These are phyloP conservation scores for Erebia palarica DNA, from an alignment of 2,888 invertebrate species.

Conservation along the genomic window DNA sequence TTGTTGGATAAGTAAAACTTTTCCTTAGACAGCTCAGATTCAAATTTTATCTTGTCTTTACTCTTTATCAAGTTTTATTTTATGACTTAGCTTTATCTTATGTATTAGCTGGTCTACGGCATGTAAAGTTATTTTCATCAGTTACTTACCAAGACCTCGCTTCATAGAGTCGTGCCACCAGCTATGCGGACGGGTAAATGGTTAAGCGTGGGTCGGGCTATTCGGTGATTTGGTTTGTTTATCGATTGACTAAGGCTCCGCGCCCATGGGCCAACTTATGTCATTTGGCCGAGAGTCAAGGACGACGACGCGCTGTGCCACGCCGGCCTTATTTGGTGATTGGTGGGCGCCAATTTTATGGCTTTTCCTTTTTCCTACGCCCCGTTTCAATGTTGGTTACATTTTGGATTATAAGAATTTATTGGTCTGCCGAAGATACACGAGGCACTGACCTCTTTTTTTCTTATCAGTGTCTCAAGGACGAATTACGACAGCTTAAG, in stretches of 20 bases:
- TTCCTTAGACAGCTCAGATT: not conserved
- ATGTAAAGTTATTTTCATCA: not conserved
- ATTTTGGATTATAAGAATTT: constrained; percentile 65
- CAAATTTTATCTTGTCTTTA: not conserved
- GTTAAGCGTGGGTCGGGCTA: constrained; percentile 63
- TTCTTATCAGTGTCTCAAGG: constrained; percentile 57
- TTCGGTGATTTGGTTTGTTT: constrained; percentile 66
- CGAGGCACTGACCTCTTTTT: constrained; percentile 60
- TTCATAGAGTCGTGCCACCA: constrained; percentile 1
- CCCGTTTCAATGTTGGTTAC: constrained; percentile 70
- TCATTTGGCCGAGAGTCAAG: constrained; percentile 82
- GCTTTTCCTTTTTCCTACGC: constrained; percentile 78
- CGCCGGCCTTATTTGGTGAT: constrained; percentile 78
- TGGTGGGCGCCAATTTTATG: constrained; percentile 82
- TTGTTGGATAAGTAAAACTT: not conserved
- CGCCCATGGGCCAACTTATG: constrained; percentile 81
- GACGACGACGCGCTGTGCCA: constrained; percentile 71
- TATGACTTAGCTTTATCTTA: not conserved
- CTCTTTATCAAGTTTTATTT: too few relatives aligned
- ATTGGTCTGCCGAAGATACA: constrained; percentile 52
- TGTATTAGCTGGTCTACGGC: not conserved
- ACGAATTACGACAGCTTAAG: constrained; percentile 34
- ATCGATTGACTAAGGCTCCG: constrained; percentile 79
- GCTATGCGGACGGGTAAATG: constrained; percentile 25
- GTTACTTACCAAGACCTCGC: not conserved